Evolutionary conservation across 2,888 invertebrate genomes (phyloP).

Genomic region (Vanessa cardui): DNA sequence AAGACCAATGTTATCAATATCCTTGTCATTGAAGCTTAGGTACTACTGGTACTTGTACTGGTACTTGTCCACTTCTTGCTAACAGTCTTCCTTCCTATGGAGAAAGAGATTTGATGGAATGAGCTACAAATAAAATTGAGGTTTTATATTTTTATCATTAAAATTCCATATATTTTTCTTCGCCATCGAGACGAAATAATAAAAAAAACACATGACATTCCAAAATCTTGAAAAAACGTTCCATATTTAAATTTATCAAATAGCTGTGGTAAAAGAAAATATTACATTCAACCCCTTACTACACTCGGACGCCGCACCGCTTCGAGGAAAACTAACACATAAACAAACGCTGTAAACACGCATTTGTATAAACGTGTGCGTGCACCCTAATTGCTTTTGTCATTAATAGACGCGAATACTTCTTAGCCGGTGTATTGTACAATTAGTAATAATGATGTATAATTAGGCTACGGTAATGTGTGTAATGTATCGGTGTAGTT

Average conservation of each 20-base stretch:
- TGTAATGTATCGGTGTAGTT: constrained; percentile 50
- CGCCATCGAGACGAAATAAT: too few relatives aligned
- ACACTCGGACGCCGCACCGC: constrained; percentile 19
- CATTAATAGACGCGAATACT: constrained; percentile 82
- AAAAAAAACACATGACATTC: too few relatives aligned
- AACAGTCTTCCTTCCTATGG: too few relatives aligned
- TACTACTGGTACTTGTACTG: too few relatives aligned
- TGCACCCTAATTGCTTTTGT: constrained; percentile 81
- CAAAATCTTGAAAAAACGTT: too few relatives aligned
- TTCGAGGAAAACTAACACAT: constrained; percentile 37
- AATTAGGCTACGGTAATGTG: constrained; percentile 65
- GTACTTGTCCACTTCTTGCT: too few relatives aligned
- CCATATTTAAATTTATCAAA: not conserved
- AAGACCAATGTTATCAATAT: too few relatives aligned
- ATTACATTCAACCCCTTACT: constrained; percentile 29
- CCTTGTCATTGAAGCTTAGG: too few relatives aligned
- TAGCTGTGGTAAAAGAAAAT: constrained; percentile 4
- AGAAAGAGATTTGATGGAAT: too few relatives aligned
- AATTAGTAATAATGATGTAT: constrained; percentile 81
- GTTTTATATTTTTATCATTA: too few relatives aligned
- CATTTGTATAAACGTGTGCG: constrained; percentile 57
- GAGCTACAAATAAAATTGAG: too few relatives aligned
- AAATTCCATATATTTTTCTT: too few relatives aligned
- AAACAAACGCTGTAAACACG: constrained; percentile 33
- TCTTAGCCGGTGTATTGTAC: constrained; percentile 78